Evolutionary conservation across 2,797 vertebrate species (phyloP), one percentile per base, ranked within the genome.

Genomic region (Rhinophrynus dorsalis): DNA sequence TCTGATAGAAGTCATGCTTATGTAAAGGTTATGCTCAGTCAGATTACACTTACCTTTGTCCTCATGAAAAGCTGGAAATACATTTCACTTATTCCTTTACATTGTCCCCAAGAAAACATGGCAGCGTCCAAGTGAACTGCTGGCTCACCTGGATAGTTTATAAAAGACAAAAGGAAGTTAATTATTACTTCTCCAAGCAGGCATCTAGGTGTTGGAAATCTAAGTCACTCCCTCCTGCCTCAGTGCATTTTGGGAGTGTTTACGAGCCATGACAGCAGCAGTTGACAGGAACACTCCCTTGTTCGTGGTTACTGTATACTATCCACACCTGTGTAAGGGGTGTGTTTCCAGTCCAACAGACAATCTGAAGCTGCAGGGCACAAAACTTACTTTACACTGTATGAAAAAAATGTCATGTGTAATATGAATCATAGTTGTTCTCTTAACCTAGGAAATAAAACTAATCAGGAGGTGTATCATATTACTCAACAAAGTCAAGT

Each of bases 171-270:
- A 33, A 1, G 7, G 30, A 75, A 35, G 13, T 7, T 66, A 72
- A 75, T 74, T 12, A 68, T 73, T 80, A 1, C 33, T 73, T 35
- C 38, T 8, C 26, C 66, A 15, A 7, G 64, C 76, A 15, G 9
- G 64, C 76, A 6, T 66, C 51, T 80, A 79, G 80, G 73, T 13
- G 76, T 67, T 79, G 77, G 84, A 83, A 84, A 86, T 66, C 74
- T 79, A 64, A 88, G 86, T 88, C 87, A 80, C 89, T 86, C 92
- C 81, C 81, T 67, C 75, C 6, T 70, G 64, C 51, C 88, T 84
- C 82, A 12, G 81, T 79, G 89, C 86, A 81, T 85, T 84, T 84
- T 78, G 91, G 90, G 90, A 91, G 57, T 79, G 80, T 78, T 88
- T 83, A 27, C 82, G 59, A 75, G 77, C 47, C 55, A 61, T 65